A percentile compares a stretch with the other conserved stretches of the same genome.
phyloP scores from a whole-genome alignment of 2,113 vertebrate genomes.

The Sphyrna mokarran region DNA sequence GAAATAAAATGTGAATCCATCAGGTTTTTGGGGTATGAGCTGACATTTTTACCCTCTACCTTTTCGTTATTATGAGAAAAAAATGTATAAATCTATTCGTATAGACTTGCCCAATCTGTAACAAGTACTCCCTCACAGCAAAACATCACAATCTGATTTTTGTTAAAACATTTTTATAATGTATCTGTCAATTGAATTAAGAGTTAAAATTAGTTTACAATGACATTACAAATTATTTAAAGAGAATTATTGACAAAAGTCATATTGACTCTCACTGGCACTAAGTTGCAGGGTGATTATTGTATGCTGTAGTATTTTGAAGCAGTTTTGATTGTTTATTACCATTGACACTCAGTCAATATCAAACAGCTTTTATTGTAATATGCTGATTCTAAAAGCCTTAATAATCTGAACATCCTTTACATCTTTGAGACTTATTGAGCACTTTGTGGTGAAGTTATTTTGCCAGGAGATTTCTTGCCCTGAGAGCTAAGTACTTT shows the following conservation, averaged over 20 bases:
- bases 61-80: not conserved
- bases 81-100: not conserved
- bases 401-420: slow-evolving; percentile 33
- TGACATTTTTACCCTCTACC: not conserved
- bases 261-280: slow-evolving; percentile 22
- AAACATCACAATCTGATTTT: slow-evolving; percentile 27
- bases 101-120: not conserved
- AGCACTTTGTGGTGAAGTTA: slow-evolving; percentile 33
- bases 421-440: slow-evolving; percentile 24
- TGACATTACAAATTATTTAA: slow-evolving; percentile 33
- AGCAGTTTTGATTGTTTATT: slow-evolving; percentile 36
- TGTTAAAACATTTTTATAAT: slow-evolving; percentile 9
- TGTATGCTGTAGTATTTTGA: slow-evolving; percentile 6
- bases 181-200: slow-evolving; percentile 24
- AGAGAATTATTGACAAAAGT: slow-evolving; percentile 31
- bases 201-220: slow-evolving; percentile 28
- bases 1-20: not conserved
- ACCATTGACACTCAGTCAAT: slow-evolving; percentile 35
- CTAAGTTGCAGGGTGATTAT: slow-evolving; percentile 31
- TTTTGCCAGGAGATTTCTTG: slow-evolving; percentile 27
- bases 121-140: not conserved
- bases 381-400: slow-evolving; percentile 34
- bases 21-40: not conserved
- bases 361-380: slow-evolving; percentile 28
- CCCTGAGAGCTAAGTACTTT: slow-evolving; percentile 26